These are phyloP conservation scores for Lepidochitona cinerea DNA, from an alignment of 2,888 invertebrate genomes.

Conservation along the genomic window DNA sequence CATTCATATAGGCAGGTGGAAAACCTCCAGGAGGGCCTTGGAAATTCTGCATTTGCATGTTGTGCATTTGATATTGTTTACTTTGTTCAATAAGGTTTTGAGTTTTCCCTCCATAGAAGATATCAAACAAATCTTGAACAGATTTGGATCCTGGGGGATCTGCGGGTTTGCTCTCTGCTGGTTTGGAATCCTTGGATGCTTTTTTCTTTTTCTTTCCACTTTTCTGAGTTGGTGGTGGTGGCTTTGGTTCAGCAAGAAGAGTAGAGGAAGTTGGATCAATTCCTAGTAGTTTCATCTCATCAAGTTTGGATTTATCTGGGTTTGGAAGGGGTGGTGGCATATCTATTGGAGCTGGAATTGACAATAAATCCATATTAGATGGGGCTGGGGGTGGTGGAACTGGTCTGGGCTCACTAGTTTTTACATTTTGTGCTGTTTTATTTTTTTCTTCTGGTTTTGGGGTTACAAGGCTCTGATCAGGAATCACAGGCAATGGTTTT, in stretches of 20 bases:
- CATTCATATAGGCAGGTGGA: too few species aligned
- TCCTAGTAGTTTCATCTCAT: slow-evolving; percentile 42
- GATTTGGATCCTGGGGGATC: not conserved
- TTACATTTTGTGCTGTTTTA: not conserved
- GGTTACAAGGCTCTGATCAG: not conserved
- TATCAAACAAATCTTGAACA: not conserved
- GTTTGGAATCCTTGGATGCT: not conserved
- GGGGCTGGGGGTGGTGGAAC: not conserved
- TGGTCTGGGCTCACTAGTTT: not conserved
- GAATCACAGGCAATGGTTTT: not conserved
- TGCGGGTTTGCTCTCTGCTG: not conserved
- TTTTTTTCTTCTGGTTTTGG: not conserved
- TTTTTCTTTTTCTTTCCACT: not conserved
- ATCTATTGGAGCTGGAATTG: not conserved
- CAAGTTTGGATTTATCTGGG: not conserved
- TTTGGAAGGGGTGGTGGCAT: not conserved
- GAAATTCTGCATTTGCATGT: too few species aligned
- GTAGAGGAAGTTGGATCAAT: slow-evolving; percentile 33
- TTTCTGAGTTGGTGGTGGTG: slow-evolving; percentile 33
- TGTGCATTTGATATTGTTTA: too few species aligned
- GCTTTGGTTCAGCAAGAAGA: slow-evolving; percentile 34
- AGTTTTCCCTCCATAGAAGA: not conserved
- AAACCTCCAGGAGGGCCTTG: too few species aligned
- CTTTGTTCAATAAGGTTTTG: too few species aligned
- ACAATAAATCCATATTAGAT: too few species aligned